Percentiles rank a stretch among this genome's conserved stretches.
These are phyloP conservation scores for Xenopus borealis DNA, from an alignment of 2,113 vertebrate genomes.

Conservation along the genomic window DNA sequence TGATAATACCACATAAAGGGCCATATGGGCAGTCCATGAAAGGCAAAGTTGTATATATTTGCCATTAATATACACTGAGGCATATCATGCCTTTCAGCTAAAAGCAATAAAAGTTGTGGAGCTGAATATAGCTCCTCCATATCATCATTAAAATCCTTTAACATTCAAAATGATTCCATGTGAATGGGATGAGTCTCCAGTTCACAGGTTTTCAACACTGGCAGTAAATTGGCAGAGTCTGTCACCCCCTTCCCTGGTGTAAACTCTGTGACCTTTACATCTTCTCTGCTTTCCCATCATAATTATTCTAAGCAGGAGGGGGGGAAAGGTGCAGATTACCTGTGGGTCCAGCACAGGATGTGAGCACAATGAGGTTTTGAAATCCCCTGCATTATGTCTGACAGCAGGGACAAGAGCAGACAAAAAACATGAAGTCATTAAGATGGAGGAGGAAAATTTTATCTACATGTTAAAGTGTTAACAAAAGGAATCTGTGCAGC, in stretches of 20 bases:
- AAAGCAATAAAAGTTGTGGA: background rate
- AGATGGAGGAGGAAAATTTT: conserved; percentile 52
- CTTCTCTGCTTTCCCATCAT: conserved; percentile 75
- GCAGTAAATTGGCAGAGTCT: conserved; percentile 71
- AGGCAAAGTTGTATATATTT: too few relatives aligned
- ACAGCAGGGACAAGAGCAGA: conserved; percentile 80
- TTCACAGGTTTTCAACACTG: conserved; percentile 73
- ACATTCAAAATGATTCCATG: conserved; percentile 62
- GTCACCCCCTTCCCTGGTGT: conserved; percentile 66
- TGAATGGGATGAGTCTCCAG: conserved; percentile 66
- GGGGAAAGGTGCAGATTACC: conserved; percentile 72
- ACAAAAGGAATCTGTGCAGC: background rate
- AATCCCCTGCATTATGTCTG: conserved; percentile 80
- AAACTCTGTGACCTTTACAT: conserved; percentile 71
- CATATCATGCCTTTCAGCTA: background rate
- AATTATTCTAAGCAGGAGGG: conserved; percentile 58
- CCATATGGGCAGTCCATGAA: too few relatives aligned
- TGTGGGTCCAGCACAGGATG: conserved; percentile 79
- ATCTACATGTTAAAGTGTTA: background rate
- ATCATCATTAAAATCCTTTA: conserved; percentile 57
- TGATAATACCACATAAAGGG: too few relatives aligned
- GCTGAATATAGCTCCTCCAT: conserved; percentile 13
- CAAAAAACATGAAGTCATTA: conserved; percentile 75
- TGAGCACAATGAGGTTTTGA: conserved; percentile 82
- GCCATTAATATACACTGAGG: too few relatives aligned